Conservation (phyloP, 37 sponge, comb jelly and placozoan species). For the Bolinopsis microptera region DNA sequence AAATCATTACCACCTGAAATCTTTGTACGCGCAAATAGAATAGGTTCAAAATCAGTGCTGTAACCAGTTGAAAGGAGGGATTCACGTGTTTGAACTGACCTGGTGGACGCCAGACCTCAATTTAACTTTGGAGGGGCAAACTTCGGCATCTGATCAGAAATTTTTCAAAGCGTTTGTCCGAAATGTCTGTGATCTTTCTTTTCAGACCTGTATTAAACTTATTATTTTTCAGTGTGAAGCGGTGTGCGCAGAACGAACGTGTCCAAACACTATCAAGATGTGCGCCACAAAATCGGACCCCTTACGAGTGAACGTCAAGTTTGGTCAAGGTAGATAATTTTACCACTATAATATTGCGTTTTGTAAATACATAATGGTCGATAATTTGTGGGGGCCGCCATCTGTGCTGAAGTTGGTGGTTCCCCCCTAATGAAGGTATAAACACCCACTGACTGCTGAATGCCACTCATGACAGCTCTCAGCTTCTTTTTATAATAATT, state of each 20-base stretch:
- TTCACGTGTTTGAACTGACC: neutral
- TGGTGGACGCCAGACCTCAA: neutral
- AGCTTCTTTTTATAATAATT: neutral
- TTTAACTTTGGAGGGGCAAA: no score
- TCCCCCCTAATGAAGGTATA: neutral
- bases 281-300: constrained; percentile 65
- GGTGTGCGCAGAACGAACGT: constrained; percentile 53
- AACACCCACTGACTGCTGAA: neutral
- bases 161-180: no score
- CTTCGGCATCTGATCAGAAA: no score
- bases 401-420: neutral
- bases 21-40: neutral
- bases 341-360: neutral
- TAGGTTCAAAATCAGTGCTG: neutral
- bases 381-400: neutral
- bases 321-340: constrained; percentile 48
- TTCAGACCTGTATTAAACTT: no score
- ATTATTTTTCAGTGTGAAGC: neutral
- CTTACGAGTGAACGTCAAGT: constrained; percentile 48
- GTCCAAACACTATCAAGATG: constrained; percentile 66
- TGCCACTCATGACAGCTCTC: neutral
- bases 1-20: neutral
- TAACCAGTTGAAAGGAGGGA: neutral
- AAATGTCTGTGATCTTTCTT: neutral
- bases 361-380: neutral